Evolutionary conservation across 2,113 vertebrate species (phyloP), one percentile per base, ranked within the genome.

Genomic region (Corydoras sp.): DNA sequence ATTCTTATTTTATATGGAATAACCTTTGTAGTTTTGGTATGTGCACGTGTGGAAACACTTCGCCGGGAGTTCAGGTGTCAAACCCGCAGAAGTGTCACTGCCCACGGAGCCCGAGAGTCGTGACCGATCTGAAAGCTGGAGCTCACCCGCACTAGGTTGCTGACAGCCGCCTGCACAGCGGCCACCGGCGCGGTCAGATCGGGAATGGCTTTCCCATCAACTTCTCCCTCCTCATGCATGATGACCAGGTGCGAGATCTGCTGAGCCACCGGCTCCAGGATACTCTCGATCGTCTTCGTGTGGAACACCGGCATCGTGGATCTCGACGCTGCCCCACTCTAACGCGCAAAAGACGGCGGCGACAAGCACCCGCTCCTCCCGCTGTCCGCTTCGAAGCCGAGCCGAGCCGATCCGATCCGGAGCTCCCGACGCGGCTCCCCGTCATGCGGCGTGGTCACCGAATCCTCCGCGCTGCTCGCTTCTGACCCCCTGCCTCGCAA

Each of bases 211-310:
- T 99, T 99, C 54, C 96, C 96, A 85, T 99, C 97, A 84, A 98
- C 95, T 89, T 99, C 97, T n/a, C 97, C 97, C 73, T 99, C 96
- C 78, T 99, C 97, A 75, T 99, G 97, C 95, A 99, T 98, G 84
- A 99, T 99, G 85, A 99, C 97, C 89, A 99, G 90, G 90, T 98
- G 95, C 70, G 96, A 97, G 82, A 99, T 99, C 88, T 99, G 97
- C 93, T 99, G 96, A 79, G 97, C 97, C 90, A 99, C 97, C 49
- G 95, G 97, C 92, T 99, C 97, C 88, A 99, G 88, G 84, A 99
- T 99, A 85, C 95, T 97, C 92, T 99, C 97, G 83, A 99, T 98
- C 71, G 95, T 98, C 84, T 96, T 97, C 65, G 97, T 98, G 76
- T 99, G 97, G 83, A 99, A 98, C 85, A 99, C 96, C 68, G 97